Base-by-base conservation (phyloP, 2,797 vertebrate genomes). In the Parauchenoglanis punctatus region DNA sequence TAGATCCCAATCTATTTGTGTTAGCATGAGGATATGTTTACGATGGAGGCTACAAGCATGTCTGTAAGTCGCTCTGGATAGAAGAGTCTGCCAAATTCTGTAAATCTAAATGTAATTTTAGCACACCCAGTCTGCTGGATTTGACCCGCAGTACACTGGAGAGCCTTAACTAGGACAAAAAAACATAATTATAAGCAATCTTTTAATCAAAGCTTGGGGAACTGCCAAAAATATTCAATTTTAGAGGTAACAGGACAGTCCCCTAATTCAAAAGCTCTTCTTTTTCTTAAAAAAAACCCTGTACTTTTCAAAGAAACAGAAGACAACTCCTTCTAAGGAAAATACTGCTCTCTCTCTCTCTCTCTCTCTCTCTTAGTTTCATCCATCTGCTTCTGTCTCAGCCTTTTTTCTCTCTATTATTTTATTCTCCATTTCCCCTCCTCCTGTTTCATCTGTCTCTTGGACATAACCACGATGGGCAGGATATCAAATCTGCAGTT, bases 401-500 rank as follows among this genome's bases (percentile, higher is more conserved):
- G 44, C 28, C 31, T 67, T 87, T 54, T 17, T 40, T 56, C 31
- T 49, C 25, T 28, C 23, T 49, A 67, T 83, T 84, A 68, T 59
- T 80, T 70, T 44, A 61, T 68, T 44, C 35, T 25, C 78, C 56
- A 81, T 63, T 81, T 63, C 78, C 40, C 7, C 40, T 63, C 80
- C 58, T 81, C 73, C 63, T 46, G 52, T 28, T 56, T 80, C 63
- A 87, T 87, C 58, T 40, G 2, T 87, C 58, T 83, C 58, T 84
- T 87, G 75, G n/a, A 70, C 52, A 44, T 31, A 35, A 68, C 61
- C 46, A 25, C 65, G 61, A 52, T 70, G 82, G 75, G 82, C 82
- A 87, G 25, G 49, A 80, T 67, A 49, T 80, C 75, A 84, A 59
- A 87, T 87, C 40, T 87, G 35, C 25, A 77, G 31, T 65, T 84